Evolutionary conservation across 2,797 vertebrate genomes (phyloP), one percentile per base, ranked within the genome.

Genomic region (Neopelma chrysocephalum): DNA sequence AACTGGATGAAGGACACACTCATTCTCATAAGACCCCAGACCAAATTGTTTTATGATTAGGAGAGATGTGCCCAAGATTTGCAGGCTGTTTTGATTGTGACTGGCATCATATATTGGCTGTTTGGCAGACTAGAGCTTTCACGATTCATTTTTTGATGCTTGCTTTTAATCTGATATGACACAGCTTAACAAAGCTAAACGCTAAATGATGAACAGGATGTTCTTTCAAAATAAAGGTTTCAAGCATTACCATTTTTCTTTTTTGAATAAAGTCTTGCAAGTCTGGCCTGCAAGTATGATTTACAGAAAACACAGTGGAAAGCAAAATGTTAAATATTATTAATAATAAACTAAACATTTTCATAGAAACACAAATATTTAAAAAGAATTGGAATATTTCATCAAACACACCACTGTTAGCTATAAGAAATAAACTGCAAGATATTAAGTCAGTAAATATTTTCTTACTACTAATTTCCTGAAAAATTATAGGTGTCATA

Each of bases 101-200:
- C 89, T 97, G 95, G 77, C 96, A 89, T 61, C 2, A 3, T 72
- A 64, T 78, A 94, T 76, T 94, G 89, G 66, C 26, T 87, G 31
- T 66, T 88, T 95, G 96, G 93, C 93, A 94, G 54, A 64, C 57
- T n/a, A 23, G 64, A 94, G 70, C 65, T 87, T 91, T 97, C 96
- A 96, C 65, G 68, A 87, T 91, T 96, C 50, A 96, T 97, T 96
- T 92, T 80, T 69, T 68, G 47, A 20, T 91, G 58, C 38, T 96
- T 95, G 76, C 22, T 86, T 97, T 96, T 97, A 96, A 97, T 96
- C 31, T 61, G 78, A 69, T 82, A 78, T 95, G 97, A 96, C 96
- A 96, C 26, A 75, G 26, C 18, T 93, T 92, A 95, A 95, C 83
- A 95, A 83, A 94, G 83, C 38, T 92, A 94, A 93, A 84, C 22